phyloP scores from a whole-genome alignment of 2,888 invertebrate species.

The Subacronicta megacephala region DNA sequence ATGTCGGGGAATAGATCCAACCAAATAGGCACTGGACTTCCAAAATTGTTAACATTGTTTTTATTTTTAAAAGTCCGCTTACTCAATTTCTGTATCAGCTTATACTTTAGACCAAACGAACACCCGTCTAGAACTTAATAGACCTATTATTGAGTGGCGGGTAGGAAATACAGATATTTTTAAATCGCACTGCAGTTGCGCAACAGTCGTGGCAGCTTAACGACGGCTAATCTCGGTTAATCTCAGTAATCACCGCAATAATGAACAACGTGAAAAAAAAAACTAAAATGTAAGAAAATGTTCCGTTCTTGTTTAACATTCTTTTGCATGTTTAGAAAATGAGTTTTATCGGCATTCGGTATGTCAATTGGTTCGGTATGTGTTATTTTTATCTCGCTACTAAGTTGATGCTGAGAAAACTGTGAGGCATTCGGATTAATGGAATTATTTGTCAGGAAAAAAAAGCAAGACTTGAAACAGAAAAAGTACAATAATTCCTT shows the following conservation, averaged over 20 bases:
- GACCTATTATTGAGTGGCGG: slow-evolving; percentile 59
- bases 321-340: slow-evolving; percentile 25
- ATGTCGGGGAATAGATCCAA: no score
- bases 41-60: no score
- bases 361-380: slow-evolving; percentile 17
- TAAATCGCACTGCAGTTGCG: slow-evolving; percentile 60
- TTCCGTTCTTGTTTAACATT: slow-evolving; percentile 37
- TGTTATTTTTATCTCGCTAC: slow-evolving; percentile 33
- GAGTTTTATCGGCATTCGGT: slow-evolving; percentile 39
- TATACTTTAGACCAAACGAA: slow-evolving; percentile 33
- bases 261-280: slow-evolving; percentile 40
- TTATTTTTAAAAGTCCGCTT: no score
- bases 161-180: slow-evolving; percentile 63
- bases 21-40: no score
- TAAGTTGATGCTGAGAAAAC: not conserved
- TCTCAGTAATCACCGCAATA: slow-evolving; percentile 55
- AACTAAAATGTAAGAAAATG: slow-evolving; percentile 31
- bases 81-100: slow-evolving; percentile 20
- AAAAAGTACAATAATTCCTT: no score
- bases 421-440: not conserved
- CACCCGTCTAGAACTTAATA: slow-evolving; percentile 55
- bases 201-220: slow-evolving; percentile 59
- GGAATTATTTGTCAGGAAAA: not conserved
- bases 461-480: not conserved
- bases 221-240: slow-evolving; percentile 57